Evolutionary conservation across 2,888 invertebrate species (phyloP), one percentile per base, ranked within the genome.

Genomic region (Drepana falcataria): DNA sequence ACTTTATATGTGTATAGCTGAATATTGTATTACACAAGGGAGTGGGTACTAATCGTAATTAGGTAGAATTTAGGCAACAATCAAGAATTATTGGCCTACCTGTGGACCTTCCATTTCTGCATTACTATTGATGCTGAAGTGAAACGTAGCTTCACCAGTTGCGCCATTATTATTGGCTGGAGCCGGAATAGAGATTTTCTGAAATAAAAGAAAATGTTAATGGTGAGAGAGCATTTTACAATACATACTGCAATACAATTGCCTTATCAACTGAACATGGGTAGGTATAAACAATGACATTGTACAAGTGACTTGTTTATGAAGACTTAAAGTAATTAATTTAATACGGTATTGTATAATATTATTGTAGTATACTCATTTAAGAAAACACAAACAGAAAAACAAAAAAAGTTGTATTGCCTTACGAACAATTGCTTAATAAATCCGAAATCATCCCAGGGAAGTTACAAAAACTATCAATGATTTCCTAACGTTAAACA

Each of bases 61-160:
- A 21, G 21, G 21, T 21, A 21, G 21, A 21, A 21, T 21, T 21
- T 21, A 21, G 21, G 21, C 21, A 21, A 21, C 21, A 37, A 37
- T 37, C 3, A 37, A 37, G 5, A 35, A n/a, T 6, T 35, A 4
- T 35, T 35, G 40, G 48, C 57, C 68, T 79, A 91, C 91, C 91
- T 95, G 95, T 75, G 94, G 94, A 81, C 94, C 94, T 87, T 96
- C 96, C 91, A 95, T 95, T 85, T 96, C 96, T 75, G 94, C 93
- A 86, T 95, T 94, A 77, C 93, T 94, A 76, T 95, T 95, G 85
- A 96, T 93, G 86, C 94, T 94, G 95, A 96, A 91, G 93, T 94
- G 92, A 95, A 96, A 85, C 85, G 92, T 83, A 92, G 88, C 83
- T 73, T 90, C 90, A 68, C 84, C 81, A 71, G 85, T 68, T 60